Conservation (phyloP, 2,113 vertebrate genomes). For the Micromys minutus region DNA sequence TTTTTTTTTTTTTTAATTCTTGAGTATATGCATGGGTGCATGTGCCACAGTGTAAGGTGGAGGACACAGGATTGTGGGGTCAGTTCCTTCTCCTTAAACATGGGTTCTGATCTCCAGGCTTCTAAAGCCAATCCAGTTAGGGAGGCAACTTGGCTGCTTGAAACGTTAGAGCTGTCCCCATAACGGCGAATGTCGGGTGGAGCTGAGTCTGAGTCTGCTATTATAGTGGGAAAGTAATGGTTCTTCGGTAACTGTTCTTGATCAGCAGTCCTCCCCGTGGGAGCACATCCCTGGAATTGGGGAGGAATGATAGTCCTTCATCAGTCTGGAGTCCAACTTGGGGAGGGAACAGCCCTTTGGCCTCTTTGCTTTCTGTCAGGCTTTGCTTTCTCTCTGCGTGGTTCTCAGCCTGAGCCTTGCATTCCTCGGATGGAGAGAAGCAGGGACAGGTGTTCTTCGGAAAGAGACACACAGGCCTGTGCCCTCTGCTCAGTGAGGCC, state of each 20-base stretch:
- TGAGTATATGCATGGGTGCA: not conserved
- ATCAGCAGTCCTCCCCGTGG: no score
- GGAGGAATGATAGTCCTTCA: not conserved
- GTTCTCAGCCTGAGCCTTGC: not conserved
- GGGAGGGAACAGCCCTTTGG: not conserved
- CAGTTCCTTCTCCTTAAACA: not conserved
- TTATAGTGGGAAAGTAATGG: not conserved
- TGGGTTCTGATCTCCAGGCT: not conserved
- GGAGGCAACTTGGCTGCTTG: not conserved
- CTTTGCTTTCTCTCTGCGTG: not conserved
- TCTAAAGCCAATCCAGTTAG: not conserved
- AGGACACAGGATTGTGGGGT: not conserved
- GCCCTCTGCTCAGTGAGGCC: not conserved
- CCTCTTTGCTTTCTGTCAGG: not conserved
- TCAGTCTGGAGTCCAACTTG: not conserved
- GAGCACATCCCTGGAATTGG: not conserved
- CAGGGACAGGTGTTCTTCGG: no score
- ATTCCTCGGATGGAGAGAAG: not conserved
- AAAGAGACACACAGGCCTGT: not conserved
- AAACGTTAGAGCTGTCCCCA: not conserved
- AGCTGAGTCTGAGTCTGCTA: fast-evolving
- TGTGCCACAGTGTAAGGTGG: not conserved
- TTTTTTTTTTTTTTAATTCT: not conserved
- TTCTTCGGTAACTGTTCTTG: not conserved
- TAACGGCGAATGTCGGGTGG: fast-evolving